Evolutionary conservation across 2,888 invertebrate genomes (phyloP).

Genomic region (Cremastinae sp.): DNA sequence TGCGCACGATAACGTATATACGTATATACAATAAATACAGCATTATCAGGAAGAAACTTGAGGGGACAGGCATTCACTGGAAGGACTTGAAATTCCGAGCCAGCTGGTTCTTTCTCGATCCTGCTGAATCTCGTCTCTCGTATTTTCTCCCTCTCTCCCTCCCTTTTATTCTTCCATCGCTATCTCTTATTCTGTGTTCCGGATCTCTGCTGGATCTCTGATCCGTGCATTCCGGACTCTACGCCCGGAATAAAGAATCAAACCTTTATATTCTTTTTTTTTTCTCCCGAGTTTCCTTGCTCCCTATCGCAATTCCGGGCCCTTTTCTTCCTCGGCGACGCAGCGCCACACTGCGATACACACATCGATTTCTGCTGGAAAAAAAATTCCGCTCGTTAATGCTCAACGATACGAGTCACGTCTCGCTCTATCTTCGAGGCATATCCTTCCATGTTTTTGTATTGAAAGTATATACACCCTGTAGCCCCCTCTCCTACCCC

Average conservation of each 20-base stretch:
- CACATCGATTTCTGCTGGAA: slow-evolving; percentile 48
- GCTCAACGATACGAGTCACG: too few relatives aligned
- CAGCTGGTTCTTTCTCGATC: slow-evolving; percentile 53
- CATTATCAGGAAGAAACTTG: slow-evolving; percentile 34
- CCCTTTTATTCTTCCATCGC: slow-evolving; percentile 21
- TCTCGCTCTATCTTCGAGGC: too few relatives aligned
- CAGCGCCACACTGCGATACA: slow-evolving; percentile 70
- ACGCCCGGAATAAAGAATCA: slow-evolving; percentile 76
- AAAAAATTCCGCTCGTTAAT: slow-evolving; percentile 60
- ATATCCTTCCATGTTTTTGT: too few relatives aligned
- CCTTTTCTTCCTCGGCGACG: slow-evolving; percentile 56
- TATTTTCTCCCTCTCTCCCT: slow-evolving; percentile 11
- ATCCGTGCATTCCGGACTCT: slow-evolving; percentile 68
- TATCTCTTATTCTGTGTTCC: slow-evolving; percentile 35
- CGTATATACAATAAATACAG: slow-evolving; percentile 21
- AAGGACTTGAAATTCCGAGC: slow-evolving; percentile 62
- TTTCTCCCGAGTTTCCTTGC: slow-evolving; percentile 53
- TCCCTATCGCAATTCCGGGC: slow-evolving; percentile 52
- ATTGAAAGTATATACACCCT: too few relatives aligned
- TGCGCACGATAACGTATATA: slow-evolving; percentile 3
- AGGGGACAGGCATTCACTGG: slow-evolving; percentile 30
- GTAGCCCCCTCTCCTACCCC: too few relatives aligned
- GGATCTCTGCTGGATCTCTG: slow-evolving; percentile 54
- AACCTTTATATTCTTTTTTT: slow-evolving; percentile 64
- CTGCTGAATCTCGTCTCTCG: slow-evolving; percentile 29